Conservation (phyloP, 2,888 invertebrate species). For the Alcis repandata region DNA sequence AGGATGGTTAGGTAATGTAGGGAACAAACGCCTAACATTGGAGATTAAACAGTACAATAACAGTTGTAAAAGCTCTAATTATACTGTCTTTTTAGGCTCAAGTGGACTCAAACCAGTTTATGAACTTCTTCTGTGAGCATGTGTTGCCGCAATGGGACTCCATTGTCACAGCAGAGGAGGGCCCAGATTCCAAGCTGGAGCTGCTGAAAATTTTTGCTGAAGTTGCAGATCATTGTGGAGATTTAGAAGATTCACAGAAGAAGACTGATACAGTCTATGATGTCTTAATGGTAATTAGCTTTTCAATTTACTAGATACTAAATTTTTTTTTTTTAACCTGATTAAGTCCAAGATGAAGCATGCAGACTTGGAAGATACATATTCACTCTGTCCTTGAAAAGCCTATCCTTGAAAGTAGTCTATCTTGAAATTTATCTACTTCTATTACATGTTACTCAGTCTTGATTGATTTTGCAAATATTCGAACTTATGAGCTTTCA, state of each 20-base stretch:
- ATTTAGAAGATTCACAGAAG: conserved; percentile 90
- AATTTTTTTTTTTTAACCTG: neutral
- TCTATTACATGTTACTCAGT: no score
- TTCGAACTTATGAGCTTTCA: no score
- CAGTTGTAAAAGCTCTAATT: neutral
- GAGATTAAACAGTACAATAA: neutral
- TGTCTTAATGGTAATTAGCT: conserved; percentile 89
- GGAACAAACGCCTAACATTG: no score
- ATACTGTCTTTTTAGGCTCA: conserved; percentile 87
- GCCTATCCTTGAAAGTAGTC: no score
- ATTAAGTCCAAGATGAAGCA: no score
- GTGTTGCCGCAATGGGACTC: conserved; percentile 92
- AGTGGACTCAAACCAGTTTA: conserved; percentile 94
- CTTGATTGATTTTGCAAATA: no score
- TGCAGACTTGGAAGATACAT: no score
- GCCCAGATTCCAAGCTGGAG: conserved; percentile 90
- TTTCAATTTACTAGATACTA: neutral
- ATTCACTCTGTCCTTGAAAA: no score
- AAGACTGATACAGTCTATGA: conserved; percentile 92
- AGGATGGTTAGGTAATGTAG: no score
- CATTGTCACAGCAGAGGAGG: conserved; percentile 87
- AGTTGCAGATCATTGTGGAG: conserved; percentile 91
- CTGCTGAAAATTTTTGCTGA: conserved; percentile 95
- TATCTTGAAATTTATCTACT: no score
- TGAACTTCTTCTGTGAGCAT: conserved; percentile 94